A percentile compares a stretch with the other conserved stretches of the same genome.
These are phyloP conservation scores for Paedocypris micromegethes DNA, from an alignment of 2,797 vertebrate species.

Conservation along the genomic window DNA sequence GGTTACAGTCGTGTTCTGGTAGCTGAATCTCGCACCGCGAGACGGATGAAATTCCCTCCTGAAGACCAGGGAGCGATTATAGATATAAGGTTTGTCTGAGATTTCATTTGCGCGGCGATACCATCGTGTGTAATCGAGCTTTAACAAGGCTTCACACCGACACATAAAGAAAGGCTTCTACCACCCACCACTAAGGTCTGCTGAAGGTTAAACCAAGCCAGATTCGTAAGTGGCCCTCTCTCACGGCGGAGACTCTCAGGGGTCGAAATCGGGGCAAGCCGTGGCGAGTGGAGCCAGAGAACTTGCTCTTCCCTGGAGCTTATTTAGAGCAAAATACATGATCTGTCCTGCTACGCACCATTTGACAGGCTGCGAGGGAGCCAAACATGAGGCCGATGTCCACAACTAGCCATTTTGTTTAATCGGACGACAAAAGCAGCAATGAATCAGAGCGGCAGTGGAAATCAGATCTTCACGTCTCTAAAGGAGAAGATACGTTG, in stretches of 20 bases:
- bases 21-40: slow-evolving; percentile 48
- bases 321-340: slow-evolving; percentile 15
- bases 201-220: slow-evolving; percentile 59
- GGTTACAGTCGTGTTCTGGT: slow-evolving; percentile 48
- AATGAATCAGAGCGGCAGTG: too few species aligned
- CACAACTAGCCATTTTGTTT: too few species aligned
- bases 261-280: slow-evolving; percentile 63
- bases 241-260: slow-evolving; percentile 57
- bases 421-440: too few species aligned
- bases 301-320: slow-evolving; percentile 40
- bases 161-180: slow-evolving; percentile 46
- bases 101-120: slow-evolving; percentile 47
- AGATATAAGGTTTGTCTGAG: slow-evolving; percentile 35
- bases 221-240: slow-evolving; percentile 51
- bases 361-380: slow-evolving; percentile 40
- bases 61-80: slow-evolving; percentile 30
- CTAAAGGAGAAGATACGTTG: too few species aligned
- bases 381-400: background rate
- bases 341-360: slow-evolving; percentile 41
- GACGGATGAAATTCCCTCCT: slow-evolving; percentile 21
- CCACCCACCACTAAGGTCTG: slow-evolving; percentile 60
- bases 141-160: slow-evolving; percentile 53
- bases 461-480: too few species aligned
- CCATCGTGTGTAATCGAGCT: slow-evolving; percentile 54
- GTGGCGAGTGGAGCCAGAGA: slow-evolving; percentile 59